phyloP scores from a whole-genome alignment of 1,140 invertebrate species.

The Saxidomus purpurata region DNA sequence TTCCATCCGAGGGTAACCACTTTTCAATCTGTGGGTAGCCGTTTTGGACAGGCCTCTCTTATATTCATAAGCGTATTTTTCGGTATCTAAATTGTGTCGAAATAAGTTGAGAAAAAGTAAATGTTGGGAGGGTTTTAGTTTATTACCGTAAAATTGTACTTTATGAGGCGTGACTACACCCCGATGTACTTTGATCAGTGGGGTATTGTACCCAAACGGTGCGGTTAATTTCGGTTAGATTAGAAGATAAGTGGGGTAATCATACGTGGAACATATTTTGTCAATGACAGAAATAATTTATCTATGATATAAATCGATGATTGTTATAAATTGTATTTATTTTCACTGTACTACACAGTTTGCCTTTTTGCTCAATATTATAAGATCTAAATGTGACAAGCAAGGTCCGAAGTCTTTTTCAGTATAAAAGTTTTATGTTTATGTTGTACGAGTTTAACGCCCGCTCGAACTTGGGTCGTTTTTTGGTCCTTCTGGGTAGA shows the following conservation, averaged over 20 bases:
- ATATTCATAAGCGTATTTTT: too few relatives aligned
- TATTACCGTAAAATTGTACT: constrained; percentile 33
- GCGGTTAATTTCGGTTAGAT: neutral
- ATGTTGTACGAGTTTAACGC: too few relatives aligned
- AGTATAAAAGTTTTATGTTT: too few relatives aligned
- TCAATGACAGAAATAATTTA: constrained; percentile 39
- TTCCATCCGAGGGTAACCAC: too few relatives aligned
- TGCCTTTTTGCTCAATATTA: too few relatives aligned
- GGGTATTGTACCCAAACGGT: neutral
- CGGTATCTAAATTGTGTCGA: neutral
- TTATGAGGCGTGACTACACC: neutral
- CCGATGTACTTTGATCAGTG: neutral
- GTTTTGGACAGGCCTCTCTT: too few relatives aligned
- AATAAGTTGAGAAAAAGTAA: neutral
- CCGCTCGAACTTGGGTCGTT: too few relatives aligned
- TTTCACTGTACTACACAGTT: neutral
- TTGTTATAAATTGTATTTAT: constrained; percentile 2
- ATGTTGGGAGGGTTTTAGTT: constrained; percentile 7
- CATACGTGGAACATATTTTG: constrained; percentile 28
- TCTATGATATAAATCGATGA: constrained; percentile 6
- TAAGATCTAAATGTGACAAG: too few relatives aligned
- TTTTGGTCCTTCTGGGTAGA: too few relatives aligned
- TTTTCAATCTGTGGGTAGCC: too few relatives aligned
- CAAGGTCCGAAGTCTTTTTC: too few relatives aligned
- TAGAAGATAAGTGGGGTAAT: constrained; percentile 9